phyloP scores from a whole-genome alignment of 2,888 invertebrate genomes.

The Stomorhina lunata region DNA sequence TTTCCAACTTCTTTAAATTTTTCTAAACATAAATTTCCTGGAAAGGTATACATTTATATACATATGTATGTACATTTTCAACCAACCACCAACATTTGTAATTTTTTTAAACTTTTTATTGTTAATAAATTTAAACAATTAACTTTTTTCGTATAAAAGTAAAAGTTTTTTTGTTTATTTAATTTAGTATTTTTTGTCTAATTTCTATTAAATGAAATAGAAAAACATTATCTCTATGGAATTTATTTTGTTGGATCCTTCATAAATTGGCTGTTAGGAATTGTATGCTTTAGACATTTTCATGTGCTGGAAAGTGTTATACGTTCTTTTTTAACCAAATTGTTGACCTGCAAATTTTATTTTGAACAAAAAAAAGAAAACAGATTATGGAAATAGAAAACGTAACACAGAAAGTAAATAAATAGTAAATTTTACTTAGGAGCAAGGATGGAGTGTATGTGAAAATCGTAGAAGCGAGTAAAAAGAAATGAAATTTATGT shows the following conservation, averaged over 20 bases:
- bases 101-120: neutral
- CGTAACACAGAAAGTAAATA: neutral
- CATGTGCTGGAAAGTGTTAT: conserved; percentile 13
- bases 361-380: neutral
- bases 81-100: neutral
- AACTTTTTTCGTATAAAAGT: neutral
- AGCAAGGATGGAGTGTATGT: neutral
- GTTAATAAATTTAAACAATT: neutral
- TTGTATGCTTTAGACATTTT: conserved; percentile 40
- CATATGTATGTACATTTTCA: too few species aligned
- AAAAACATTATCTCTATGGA: neutral
- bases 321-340: neutral
- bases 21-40: too few species aligned
- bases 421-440: conserved; percentile 33
- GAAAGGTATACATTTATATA: too few species aligned
- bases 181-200: neutral
- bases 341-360: conserved; percentile 19
- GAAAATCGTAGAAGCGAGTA: conserved; percentile 14
- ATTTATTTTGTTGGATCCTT: neutral
- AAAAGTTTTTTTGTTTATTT: neutral
- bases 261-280: conserved; percentile 36
- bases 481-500: conserved; percentile 61
- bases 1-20: too few species aligned
- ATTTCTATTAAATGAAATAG: neutral
- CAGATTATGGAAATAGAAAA: conserved; percentile 18